A percentile compares a stretch with the other conserved stretches of the same genome.
Conservation (phyloP, 1,140 invertebrate genomes). For the Leucophenga varia region DNA sequence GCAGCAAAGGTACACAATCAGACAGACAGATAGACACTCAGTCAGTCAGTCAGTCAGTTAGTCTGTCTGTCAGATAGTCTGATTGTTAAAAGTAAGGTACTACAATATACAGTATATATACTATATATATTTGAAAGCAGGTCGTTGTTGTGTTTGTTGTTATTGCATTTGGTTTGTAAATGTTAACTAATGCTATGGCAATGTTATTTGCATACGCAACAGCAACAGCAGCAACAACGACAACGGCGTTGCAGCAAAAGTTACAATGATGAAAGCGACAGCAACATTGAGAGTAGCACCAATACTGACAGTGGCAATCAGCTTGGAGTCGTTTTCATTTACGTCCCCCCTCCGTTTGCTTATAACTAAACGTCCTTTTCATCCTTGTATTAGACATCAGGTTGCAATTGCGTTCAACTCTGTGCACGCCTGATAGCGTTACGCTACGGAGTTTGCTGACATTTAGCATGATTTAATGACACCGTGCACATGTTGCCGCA, state of each 20-base stretch:
- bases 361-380: no score
- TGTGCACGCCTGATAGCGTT: slow-evolving; percentile 13
- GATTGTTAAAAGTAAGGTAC: no score
- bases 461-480: slow-evolving; percentile 54
- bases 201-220: slow-evolving; percentile 47
- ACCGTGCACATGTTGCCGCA: slow-evolving; percentile 10
- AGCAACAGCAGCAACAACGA: slow-evolving; percentile 17
- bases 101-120: no score
- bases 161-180: slow-evolving; percentile 39
- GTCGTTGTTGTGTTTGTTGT: slow-evolving; percentile 16
- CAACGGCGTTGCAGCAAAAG: neutral
- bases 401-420: no score
- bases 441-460: slow-evolving; percentile 24
- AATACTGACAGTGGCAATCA: neutral
- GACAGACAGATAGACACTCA: neutral
- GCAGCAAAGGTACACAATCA: no score
- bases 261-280: no score
- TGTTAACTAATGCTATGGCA: slow-evolving; percentile 53
- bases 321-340: neutral
- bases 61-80: no score
- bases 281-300: no score
- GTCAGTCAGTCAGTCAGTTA: slow-evolving; percentile 12
- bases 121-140: slow-evolving; percentile 4
- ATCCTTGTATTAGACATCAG: no score
- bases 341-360: no score